Evolutionary conservation across 2,113 vertebrate genomes (phyloP), one percentile per base, ranked within the genome.

Genomic region (Macroglossus sobrinus): DNA sequence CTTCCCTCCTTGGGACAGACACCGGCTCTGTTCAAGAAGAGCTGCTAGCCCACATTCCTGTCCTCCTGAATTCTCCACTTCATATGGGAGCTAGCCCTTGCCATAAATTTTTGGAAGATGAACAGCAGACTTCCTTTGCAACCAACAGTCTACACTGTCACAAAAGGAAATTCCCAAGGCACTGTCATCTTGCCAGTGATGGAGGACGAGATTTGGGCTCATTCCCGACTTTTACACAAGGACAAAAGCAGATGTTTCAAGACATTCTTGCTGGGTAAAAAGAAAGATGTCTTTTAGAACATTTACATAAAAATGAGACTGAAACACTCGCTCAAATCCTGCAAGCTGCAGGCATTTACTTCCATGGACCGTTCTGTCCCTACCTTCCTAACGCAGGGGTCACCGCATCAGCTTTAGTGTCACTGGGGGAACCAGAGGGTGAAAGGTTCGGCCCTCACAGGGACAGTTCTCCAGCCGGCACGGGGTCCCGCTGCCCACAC

Each of bases 241-340:
- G 64, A 88, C 43, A 95, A 96, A 95, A 88, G 80, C 92, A 96
- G 80, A 88, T 45, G 88, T 82, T 68, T 66, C 59, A 79, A 59
- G 38, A 94, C 4, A 93, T 14, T 28, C 82, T 61, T 68, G 76
- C 22, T 90, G 53, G 72, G n/a, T 75, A 26, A 50, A 50, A 72
- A 89, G 43, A 90, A 66, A 92, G 78, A 57, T 0, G 4, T 19
- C 69, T 57, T 71, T 33, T 24, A 7, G 66, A 63, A 53, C 69
- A 59, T 15, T 5, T 3, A 22, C 26, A 64, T 40, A 40, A 76
- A 84, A 72, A 75, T 0, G 33, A 85, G 66, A 61, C 59, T 0
- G 10, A 50, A 79, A 74, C 22, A 74, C 45, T 47, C 30, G 84
- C 24, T n/a, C 26, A 57, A 26, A 81, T 19, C 28, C 15, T n/a